These are phyloP conservation scores for Hylyphantes graminicola DNA, from an alignment of 1,140 invertebrate genomes.

Conservation along the genomic window DNA sequence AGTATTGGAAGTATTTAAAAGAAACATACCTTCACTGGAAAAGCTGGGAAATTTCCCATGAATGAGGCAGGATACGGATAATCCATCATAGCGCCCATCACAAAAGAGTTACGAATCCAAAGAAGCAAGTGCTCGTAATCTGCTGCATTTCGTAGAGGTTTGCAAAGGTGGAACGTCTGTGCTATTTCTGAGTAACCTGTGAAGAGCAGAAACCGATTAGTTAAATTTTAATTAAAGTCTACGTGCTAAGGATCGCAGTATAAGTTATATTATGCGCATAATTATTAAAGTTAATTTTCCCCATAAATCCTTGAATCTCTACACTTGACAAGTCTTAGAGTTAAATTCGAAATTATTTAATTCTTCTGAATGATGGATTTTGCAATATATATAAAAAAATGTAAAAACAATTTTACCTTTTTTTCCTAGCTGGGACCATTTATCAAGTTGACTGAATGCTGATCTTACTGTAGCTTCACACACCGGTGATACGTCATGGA, in stretches of 20 bases:
- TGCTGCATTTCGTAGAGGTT: constrained; percentile 60
- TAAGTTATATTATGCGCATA: too few relatives aligned
- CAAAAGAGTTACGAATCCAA: constrained; percentile 73
- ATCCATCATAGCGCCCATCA: constrained; percentile 88
- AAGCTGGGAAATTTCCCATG: constrained; percentile 81
- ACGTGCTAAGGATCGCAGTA: too few relatives aligned
- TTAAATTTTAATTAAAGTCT: too few relatives aligned
- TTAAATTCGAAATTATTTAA: too few relatives aligned
- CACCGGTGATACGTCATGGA: constrained; percentile 26
- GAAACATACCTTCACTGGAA: constrained; percentile 79
- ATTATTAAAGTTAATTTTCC: too few relatives aligned
- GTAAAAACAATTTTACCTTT: constrained; percentile 4
- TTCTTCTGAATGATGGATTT: too few relatives aligned
- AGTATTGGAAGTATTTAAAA: neutral
- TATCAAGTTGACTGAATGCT: constrained; percentile 60
- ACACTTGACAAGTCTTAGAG: too few relatives aligned
- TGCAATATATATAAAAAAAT: too few relatives aligned
- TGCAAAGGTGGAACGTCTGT: constrained; percentile 63
- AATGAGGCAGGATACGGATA: constrained; percentile 90
- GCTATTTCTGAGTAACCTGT: constrained; percentile 41
- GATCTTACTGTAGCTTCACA: constrained; percentile 65
- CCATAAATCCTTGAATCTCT: too few relatives aligned
- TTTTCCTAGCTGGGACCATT: constrained; percentile 30
- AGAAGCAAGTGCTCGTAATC: constrained; percentile 65
- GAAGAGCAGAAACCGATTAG: neutral